Base-by-base conservation (phyloP, 2,797 vertebrate species). In the Neoniphon sammara region DNA sequence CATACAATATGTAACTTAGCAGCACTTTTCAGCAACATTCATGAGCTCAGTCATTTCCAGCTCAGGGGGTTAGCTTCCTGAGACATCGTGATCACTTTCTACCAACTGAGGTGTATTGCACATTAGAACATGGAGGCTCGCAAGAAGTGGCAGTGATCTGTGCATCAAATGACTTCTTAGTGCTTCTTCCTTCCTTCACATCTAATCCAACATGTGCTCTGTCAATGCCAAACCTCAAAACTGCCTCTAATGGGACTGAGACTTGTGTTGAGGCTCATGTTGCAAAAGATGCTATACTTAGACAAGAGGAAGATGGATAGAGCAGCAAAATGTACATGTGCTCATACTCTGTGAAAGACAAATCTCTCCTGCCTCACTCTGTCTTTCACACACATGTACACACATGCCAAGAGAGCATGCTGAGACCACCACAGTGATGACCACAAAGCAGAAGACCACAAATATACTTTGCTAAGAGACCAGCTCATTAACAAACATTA, bases 11-110 rank as follows among this genome's bases (percentile, higher is more conserved):
- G 86, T 92, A 73, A 92, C 78, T 83, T 94, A 96, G 96, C 95
- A 96, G 96, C 96, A 95, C 88, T 88, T 92, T 82, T 94, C 78
- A 31, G 81, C 61, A 86, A 91, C 92, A 91, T 93, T 92, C 92
- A 31, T 59, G 39, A 75, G 74, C 88, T 86, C 76, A 70, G 21
- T 70, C 59, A 10, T 77, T 79, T 80, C 64, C 55, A 76, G 85
- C 91, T 91, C 84, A 82, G 85, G 65, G 25, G 64, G 70, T 8
- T 75, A 75, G 77, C 57, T 68, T 84, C 77, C 68, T 66, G 47
- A 55, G 53, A 27, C 0, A 62, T 20, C 58, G 44, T 15, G 14
- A 8, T 49, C 21, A 2, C 46, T 12, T 84, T 88, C 79, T 58
- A 61, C 66, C 78, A 62, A 4, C 73, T 54, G 72, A 83, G 70